Percentiles rank a stretch among this genome's conserved stretches.
phyloP scores from a whole-genome alignment of 2,888 invertebrate genomes.

The Malthinus seriepunctatus region DNA sequence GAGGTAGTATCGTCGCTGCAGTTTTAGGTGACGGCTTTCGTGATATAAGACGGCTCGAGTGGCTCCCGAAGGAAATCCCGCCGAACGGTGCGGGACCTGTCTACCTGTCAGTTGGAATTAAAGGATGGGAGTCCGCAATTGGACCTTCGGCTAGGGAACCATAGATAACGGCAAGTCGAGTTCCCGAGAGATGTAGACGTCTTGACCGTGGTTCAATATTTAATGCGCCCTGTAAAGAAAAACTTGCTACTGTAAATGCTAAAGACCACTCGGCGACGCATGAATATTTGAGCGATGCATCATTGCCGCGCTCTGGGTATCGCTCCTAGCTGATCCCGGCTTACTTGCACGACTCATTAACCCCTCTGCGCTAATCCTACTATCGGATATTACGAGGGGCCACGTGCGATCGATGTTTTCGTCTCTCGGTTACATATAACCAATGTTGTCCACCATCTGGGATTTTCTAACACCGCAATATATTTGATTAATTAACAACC shows the following conservation, averaged over 20 bases:
- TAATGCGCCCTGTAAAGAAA: slow-evolving; percentile 46
- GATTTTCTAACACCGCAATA: slow-evolving; percentile 23
- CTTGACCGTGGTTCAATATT: slow-evolving; percentile 52
- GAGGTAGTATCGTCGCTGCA: slow-evolving; percentile 32
- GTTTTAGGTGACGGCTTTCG: slow-evolving; percentile 34
- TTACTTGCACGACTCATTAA: slow-evolving; percentile 60
- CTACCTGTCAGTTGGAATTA: slow-evolving; percentile 63
- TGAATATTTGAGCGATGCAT: slow-evolving; percentile 54
- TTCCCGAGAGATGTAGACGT: slow-evolving; percentile 44
- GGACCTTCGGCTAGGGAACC: slow-evolving; percentile 47
- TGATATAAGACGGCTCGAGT: slow-evolving; percentile 50
- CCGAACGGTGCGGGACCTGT: slow-evolving; percentile 47
- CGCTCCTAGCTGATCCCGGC: slow-evolving; percentile 56
- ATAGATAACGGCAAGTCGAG: slow-evolving; percentile 50
- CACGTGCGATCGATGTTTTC: slow-evolving; percentile 36
- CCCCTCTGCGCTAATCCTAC: slow-evolving; percentile 55
- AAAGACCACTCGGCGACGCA: slow-evolving; percentile 44
- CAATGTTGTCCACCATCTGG: slow-evolving; percentile 34
- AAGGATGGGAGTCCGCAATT: slow-evolving; percentile 57
- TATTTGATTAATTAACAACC: slow-evolving; percentile 26
- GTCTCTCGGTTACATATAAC: slow-evolving; percentile 19
- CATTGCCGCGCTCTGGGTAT: slow-evolving; percentile 47
- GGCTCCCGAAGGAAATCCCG: slow-evolving; percentile 52
- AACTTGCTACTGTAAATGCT: slow-evolving; percentile 44
- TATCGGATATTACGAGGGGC: slow-evolving; percentile 52